Evolutionary conservation across 2,888 invertebrate species (phyloP).

Genomic region (Morpho achilles): DNA sequence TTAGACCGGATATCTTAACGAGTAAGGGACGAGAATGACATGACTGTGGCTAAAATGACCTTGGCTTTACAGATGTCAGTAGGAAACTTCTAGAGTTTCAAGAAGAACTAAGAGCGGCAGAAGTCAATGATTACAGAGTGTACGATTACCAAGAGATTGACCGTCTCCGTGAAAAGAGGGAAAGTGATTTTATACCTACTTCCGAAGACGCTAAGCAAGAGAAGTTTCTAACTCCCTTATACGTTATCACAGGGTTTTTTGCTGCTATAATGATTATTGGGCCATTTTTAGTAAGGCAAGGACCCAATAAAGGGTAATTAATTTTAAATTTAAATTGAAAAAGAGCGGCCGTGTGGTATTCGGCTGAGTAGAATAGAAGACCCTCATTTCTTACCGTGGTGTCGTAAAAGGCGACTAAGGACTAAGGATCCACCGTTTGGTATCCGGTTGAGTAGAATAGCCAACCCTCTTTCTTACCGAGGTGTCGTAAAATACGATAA

Average conservation of each 20-base stretch:
- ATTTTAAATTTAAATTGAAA: not conserved
- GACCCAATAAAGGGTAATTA: slow-evolving; percentile 41
- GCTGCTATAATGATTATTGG: slow-evolving; percentile 41
- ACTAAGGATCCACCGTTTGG: no score
- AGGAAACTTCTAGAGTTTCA: not conserved
- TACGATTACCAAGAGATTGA: slow-evolving; percentile 12
- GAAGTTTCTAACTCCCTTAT: slow-evolving; percentile 21
- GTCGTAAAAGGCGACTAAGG: no score
- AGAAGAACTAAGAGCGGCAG: not conserved
- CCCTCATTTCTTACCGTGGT: no score
- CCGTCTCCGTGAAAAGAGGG: slow-evolving; percentile 14
- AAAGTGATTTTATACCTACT: slow-evolving; percentile 4
- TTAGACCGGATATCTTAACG: no score
- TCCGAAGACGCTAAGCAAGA: slow-evolving; percentile 10
- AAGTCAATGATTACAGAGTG: slow-evolving; percentile 1
- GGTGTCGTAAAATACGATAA: no score
- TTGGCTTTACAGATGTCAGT: slow-evolving; percentile 1
- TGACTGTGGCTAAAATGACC: no score
- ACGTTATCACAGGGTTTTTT: slow-evolving; percentile 36
- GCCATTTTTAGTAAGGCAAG: slow-evolving; percentile 39
- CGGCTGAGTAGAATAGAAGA: no score
- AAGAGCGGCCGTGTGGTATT: no score
- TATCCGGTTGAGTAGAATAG: no score
- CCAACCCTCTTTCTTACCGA: no score
- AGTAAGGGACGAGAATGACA: no score